Percentiles rank a stretch among this genome's conserved stretches.
Evolutionary conservation across 2,888 invertebrate species (phyloP).

Genomic region (Ichneumoninae sp.): DNA sequence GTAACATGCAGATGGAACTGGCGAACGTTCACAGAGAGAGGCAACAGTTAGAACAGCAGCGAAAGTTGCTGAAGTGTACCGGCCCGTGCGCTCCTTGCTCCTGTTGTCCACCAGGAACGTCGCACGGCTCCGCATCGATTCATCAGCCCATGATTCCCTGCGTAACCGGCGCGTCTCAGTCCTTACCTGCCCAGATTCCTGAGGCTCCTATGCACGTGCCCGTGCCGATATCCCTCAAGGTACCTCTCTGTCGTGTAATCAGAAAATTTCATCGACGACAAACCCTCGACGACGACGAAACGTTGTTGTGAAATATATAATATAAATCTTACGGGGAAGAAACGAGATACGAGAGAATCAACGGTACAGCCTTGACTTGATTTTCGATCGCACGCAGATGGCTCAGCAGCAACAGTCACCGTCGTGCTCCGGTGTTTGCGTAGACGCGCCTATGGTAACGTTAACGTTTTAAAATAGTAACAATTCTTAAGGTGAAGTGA

Average conservation of each 20-base stretch:
- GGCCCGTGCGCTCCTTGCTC: conserved; percentile 80
- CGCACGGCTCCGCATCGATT: conserved; percentile 33
- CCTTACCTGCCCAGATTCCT: conserved; percentile 19
- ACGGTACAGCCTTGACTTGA: conserved; percentile 47
- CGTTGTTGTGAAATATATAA: conserved; percentile 30
- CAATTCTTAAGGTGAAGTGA: not conserved
- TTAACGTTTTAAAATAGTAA: not conserved
- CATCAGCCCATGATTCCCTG: conserved; percentile 57
- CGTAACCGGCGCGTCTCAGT: conserved; percentile 26
- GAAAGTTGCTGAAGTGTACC: conserved; percentile 80
- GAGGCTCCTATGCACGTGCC: conserved; percentile 15
- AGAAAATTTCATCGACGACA: not conserved
- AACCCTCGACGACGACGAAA: conserved; percentile 3
- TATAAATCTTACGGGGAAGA: conserved; percentile 50
- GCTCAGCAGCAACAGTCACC: conserved; percentile 65
- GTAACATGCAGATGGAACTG: conserved; percentile 85
- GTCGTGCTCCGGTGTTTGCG: conserved; percentile 77
- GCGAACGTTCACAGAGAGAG: conserved; percentile 85
- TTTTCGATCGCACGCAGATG: conserved; percentile 71
- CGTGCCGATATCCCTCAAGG: conserved; percentile 68
- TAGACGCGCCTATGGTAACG: conserved; percentile 76
- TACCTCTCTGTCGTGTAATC: conserved; percentile 60
- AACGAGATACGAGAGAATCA: conserved; percentile 38
- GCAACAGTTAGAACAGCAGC: conserved; percentile 85
- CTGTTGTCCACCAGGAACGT: conserved; percentile 75